Evolutionary conservation across 2,888 invertebrate genomes (phyloP).

Genomic region (Sinotaia quadrata): DNA sequence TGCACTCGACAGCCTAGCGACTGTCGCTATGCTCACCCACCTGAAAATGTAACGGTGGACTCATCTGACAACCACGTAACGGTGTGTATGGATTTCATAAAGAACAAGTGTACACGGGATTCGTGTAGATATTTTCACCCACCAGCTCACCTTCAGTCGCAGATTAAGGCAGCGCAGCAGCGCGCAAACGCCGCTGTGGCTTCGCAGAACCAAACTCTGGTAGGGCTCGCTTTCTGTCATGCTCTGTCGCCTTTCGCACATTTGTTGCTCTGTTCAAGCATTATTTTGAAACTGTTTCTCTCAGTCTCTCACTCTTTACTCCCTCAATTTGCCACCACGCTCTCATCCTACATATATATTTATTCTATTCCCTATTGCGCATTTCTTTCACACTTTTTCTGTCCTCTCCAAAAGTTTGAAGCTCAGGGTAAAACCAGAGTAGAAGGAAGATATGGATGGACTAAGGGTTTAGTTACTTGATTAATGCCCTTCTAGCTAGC

Average conservation of each 20-base stretch:
- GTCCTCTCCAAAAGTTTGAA: too few species aligned
- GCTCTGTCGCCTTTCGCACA: not conserved
- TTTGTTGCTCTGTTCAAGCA: not conserved
- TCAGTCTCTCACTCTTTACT: too few species aligned
- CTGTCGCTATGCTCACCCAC: slow-evolving; percentile 99
- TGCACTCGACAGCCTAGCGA: slow-evolving; percentile 97
- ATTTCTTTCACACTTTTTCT: too few species aligned
- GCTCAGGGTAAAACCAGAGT: too few species aligned
- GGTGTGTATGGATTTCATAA: slow-evolving; percentile 99
- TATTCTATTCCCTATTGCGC: too few species aligned
- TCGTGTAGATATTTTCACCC: slow-evolving; percentile 99
- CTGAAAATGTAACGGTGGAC: slow-evolving; percentile 92
- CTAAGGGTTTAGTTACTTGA: too few species aligned
- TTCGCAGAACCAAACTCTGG: not conserved
- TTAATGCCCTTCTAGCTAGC: too few species aligned
- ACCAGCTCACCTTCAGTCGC: slow-evolving; percentile 94
- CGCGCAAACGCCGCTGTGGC: slow-evolving; percentile 66
- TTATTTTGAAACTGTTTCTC: slow-evolving; percentile 1
- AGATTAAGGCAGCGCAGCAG: slow-evolving; percentile 81
- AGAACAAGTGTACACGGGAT: slow-evolving; percentile 90
- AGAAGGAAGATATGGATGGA: too few species aligned
- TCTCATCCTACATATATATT: too few species aligned
- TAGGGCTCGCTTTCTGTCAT: not conserved
- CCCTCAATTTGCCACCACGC: too few species aligned
- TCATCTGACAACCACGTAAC: slow-evolving; percentile 96